Conservation (phyloP, 2,797 vertebrate genomes). For the Ctenochaetus hawaiiensis region DNA sequence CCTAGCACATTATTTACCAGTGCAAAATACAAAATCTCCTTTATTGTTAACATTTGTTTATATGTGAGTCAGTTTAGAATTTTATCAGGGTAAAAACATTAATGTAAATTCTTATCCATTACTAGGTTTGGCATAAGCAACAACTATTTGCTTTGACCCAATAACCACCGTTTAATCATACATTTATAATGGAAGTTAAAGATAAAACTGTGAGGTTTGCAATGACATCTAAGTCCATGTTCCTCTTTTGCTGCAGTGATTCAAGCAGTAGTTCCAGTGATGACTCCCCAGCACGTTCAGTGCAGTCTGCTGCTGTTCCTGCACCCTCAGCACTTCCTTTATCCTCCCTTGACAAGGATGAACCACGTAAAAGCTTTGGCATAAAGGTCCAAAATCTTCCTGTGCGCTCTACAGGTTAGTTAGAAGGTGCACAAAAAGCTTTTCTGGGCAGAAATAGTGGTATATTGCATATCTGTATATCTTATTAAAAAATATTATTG, state of each 20-base stretch:
- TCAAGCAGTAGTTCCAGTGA: constrained; percentile 98
- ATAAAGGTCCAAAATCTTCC: constrained; percentile 99
- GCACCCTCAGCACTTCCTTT: constrained; percentile 93
- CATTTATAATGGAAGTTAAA: background rate
- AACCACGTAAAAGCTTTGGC: constrained; percentile 98
- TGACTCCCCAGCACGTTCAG: constrained; percentile 95
- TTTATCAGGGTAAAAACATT: background rate
- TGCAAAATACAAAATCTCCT: constrained; percentile 13
- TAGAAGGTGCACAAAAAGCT: background rate
- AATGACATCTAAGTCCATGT: constrained; percentile 28
- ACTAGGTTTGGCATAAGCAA: background rate
- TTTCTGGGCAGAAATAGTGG: constrained; percentile 2
- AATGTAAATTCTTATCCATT: background rate
- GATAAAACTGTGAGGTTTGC: background rate
- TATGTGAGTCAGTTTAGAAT: no score
- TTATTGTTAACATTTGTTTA: no score
- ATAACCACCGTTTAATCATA: background rate
- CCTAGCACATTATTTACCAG: background rate
- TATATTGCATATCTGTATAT: background rate
- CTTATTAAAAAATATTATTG: background rate
- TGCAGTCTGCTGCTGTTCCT: constrained; percentile 96
- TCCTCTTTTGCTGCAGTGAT: constrained; percentile 86
- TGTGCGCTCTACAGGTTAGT: constrained; percentile 96
- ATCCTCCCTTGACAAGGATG: constrained; percentile 95
- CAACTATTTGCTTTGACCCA: background rate